Evolutionary conservation across 2,888 invertebrate species (phyloP).

Genomic region (Epinotia ramella): DNA sequence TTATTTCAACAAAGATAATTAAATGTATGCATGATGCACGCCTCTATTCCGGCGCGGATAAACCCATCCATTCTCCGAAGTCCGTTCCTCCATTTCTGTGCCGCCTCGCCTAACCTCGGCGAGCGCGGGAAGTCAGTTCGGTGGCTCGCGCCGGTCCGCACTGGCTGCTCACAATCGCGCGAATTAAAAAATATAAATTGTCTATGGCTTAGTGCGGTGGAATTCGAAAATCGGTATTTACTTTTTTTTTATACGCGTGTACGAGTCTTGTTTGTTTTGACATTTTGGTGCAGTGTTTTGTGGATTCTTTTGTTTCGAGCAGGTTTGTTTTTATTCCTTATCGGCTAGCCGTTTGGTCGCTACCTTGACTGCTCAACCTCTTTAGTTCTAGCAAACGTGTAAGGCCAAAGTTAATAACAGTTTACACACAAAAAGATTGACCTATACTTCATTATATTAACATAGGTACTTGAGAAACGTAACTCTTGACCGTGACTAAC

Average conservation of each 20-base stretch:
- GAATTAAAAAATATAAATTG: slow-evolving; percentile 34
- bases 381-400: slow-evolving; percentile 32
- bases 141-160: slow-evolving; percentile 47
- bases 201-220: slow-evolving; percentile 34
- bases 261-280: slow-evolving; percentile 6
- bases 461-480: not conserved
- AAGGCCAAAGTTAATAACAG: slow-evolving; percentile 42
- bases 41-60: slow-evolving; percentile 18
- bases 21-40: slow-evolving; percentile 3
- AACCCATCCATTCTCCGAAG: slow-evolving; percentile 41
- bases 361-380: slow-evolving; percentile 40
- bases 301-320: slow-evolving; percentile 4
- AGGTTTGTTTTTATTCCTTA: slow-evolving; percentile 35
- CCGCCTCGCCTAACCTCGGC: slow-evolving; percentile 36
- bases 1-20: not conserved
- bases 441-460: slow-evolving; percentile 16
- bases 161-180: slow-evolving; percentile 45
- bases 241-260: slow-evolving; percentile 26
- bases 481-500: slow-evolving; percentile 29
- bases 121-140: slow-evolving; percentile 48
- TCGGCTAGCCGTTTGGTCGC: slow-evolving; percentile 16
- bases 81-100: slow-evolving; percentile 41
- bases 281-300: slow-evolving; percentile 20
- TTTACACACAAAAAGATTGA: slow-evolving; percentile 18
- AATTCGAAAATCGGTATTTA: slow-evolving; percentile 32